A percentile compares a stretch with the other conserved stretches of the same genome.
Evolutionary conservation across 2,888 invertebrate species (phyloP).

Genomic region (Drosophila vallismaia): DNA sequence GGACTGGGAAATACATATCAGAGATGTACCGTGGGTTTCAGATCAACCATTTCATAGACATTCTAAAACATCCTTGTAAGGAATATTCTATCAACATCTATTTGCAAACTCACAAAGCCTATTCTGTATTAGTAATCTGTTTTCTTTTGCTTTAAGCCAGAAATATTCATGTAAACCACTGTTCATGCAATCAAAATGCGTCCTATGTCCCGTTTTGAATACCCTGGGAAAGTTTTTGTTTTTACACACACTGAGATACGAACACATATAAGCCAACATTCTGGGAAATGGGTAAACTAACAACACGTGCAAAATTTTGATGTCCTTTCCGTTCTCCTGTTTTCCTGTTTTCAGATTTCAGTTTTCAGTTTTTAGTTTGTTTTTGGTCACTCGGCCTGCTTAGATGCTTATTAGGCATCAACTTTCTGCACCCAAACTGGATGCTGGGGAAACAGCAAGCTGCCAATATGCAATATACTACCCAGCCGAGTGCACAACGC

Average conservation of each 20-base stretch:
- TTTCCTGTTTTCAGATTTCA: conserved; percentile 27
- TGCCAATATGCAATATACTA: conserved; percentile 25
- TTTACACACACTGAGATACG: conserved; percentile 19
- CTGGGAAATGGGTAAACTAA: conserved; percentile 27
- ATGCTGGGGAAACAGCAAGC: conserved; percentile 16
- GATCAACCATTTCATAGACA: too few species aligned
- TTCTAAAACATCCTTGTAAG: too few species aligned
- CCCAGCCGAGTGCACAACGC: conserved; percentile 9
- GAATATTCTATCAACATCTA: too few species aligned
- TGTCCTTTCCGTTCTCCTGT: conserved; percentile 22
- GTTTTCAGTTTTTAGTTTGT: conserved; percentile 28
- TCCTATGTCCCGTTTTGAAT: conserved; percentile 44
- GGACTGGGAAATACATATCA: conserved; percentile 16
- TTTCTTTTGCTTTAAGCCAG: too few species aligned
- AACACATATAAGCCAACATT: conserved; percentile 4
- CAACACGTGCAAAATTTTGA: conserved; percentile 50
- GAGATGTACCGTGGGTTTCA: conserved; percentile 23
- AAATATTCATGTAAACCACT: conserved; percentile 24
- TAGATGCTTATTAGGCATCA: conserved; percentile 62
- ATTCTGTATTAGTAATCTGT: too few species aligned
- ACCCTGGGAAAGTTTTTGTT: conserved; percentile 43
- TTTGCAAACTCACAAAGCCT: too few species aligned
- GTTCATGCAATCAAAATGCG: conserved; percentile 70
- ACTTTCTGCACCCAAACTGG: conserved; percentile 11
- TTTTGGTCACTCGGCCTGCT: conserved; percentile 42